These are phyloP conservation scores for Coendou prehensilis DNA, from an alignment of 2,797 vertebrate species.

Conservation along the genomic window DNA sequence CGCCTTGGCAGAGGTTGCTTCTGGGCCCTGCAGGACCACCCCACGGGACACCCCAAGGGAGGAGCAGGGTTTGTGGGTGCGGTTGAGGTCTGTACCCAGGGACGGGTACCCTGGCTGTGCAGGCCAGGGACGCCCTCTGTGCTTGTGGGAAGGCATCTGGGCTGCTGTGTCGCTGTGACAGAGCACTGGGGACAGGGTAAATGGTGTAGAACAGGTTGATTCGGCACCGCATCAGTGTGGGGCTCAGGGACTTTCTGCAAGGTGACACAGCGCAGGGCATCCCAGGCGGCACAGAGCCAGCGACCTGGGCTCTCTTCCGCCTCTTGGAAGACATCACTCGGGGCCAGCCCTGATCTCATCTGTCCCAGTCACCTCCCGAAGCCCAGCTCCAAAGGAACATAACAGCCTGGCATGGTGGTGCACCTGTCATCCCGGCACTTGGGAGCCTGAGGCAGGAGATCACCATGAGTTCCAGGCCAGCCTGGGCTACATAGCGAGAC, in stretches of 20 bases:
- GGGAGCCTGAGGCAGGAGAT: too few relatives aligned
- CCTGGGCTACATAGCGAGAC: neutral
- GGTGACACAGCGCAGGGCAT: too few relatives aligned
- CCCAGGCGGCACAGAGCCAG: too few relatives aligned
- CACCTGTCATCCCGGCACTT: neutral
- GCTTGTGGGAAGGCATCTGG: too few relatives aligned
- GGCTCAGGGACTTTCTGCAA: too few relatives aligned
- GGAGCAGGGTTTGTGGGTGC: neutral
- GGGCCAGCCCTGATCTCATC: neutral
- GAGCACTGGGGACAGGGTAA: neutral
- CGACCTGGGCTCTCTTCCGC: too few relatives aligned
- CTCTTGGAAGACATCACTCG: accelerated
- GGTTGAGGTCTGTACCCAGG: too few relatives aligned
- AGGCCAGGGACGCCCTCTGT: too few relatives aligned
- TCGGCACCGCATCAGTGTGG: neutral
- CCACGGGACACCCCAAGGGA: neutral
- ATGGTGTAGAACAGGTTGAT: neutral
- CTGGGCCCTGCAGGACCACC: too few relatives aligned
- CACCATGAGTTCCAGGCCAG: neutral
- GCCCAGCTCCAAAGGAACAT: neutral
- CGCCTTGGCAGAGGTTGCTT: neutral
- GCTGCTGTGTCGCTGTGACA: neutral
- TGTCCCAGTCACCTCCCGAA: neutral
- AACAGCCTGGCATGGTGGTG: neutral
- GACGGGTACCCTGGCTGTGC: too few relatives aligned